Conservation (phyloP, 1,140 invertebrate species). For the Zaprionus nigranus region DNA sequence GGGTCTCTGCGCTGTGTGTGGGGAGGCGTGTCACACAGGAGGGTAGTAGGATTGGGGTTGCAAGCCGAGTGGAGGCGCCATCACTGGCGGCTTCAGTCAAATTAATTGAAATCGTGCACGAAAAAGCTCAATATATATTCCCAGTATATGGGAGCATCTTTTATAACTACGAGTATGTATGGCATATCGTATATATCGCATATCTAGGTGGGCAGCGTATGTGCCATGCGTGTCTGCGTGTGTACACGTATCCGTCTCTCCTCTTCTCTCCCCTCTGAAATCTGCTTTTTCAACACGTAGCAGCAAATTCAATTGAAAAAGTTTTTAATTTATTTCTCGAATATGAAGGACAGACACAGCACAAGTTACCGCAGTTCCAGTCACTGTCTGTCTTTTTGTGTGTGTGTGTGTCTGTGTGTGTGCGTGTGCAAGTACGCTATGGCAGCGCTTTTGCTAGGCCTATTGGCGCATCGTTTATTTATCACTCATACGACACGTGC, state of each 20-base stretch:
- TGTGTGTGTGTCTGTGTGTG: background rate
- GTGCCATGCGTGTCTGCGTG: background rate
- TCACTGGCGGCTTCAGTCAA: slow-evolving; percentile 6
- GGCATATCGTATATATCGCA: too few species aligned
- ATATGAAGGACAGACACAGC: slow-evolving; percentile 47
- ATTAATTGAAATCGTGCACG: slow-evolving; percentile 38
- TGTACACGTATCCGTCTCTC: background rate
- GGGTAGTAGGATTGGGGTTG: slow-evolving; percentile 9
- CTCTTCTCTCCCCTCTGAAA: background rate
- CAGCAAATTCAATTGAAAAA: slow-evolving; percentile 69
- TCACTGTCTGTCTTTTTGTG: background rate
- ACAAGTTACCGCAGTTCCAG: slow-evolving; percentile 42
- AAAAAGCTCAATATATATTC: slow-evolving; percentile 26
- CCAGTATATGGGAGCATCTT: background rate
- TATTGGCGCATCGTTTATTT: slow-evolving; percentile 5
- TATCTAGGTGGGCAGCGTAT: too few species aligned
- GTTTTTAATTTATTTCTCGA: slow-evolving; percentile 72
- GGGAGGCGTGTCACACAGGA: background rate
- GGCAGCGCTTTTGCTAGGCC: background rate
- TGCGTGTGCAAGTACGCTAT: background rate
- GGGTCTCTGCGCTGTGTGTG: too few species aligned
- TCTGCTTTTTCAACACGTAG: slow-evolving; percentile 42
- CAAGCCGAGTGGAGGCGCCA: slow-evolving; percentile 8
- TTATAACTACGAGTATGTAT: background rate
- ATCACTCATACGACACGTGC: slow-evolving; percentile 56